Conservation (phyloP, 2,888 invertebrate species). For the Cristatella mucedo region DNA sequence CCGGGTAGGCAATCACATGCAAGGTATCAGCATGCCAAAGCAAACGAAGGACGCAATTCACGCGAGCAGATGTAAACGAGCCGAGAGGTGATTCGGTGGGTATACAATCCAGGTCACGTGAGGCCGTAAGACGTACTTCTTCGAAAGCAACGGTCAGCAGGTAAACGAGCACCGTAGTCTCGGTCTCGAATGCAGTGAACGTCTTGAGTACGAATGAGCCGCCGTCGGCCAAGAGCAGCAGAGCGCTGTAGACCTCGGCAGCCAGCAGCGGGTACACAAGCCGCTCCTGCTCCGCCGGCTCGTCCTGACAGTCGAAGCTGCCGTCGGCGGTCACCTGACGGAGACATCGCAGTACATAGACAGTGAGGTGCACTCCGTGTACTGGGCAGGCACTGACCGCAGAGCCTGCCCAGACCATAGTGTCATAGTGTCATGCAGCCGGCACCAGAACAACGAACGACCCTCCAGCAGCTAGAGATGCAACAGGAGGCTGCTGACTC, state of each 20-base stretch:
- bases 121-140: constrained; percentile 28
- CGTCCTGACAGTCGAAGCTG: constrained; percentile 67
- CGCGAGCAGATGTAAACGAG: not conserved
- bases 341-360: no score
- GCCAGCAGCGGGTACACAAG: constrained; percentile 61
- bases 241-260: constrained; percentile 63
- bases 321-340: constrained; percentile 76
- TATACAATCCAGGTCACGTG: no score
- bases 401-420: no score
- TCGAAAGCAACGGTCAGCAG: constrained; percentile 59
- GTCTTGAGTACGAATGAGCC: constrained; percentile 71
- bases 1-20: no score
- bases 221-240: constrained; percentile 52
- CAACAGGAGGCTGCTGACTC: no score
- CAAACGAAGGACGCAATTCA: not conserved
- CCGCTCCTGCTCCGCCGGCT: constrained; percentile 71
- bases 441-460: constrained; percentile 7
- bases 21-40: not conserved
- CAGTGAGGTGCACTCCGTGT: no score
- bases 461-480: not conserved
- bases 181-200: constrained; percentile 72
- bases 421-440: no score
- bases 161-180: constrained; percentile 62
- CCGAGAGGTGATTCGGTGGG: not conserved
- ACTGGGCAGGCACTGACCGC: no score